phyloP scores from a whole-genome alignment of 2,888 invertebrate genomes.

The Polymixis flavicincta region DNA sequence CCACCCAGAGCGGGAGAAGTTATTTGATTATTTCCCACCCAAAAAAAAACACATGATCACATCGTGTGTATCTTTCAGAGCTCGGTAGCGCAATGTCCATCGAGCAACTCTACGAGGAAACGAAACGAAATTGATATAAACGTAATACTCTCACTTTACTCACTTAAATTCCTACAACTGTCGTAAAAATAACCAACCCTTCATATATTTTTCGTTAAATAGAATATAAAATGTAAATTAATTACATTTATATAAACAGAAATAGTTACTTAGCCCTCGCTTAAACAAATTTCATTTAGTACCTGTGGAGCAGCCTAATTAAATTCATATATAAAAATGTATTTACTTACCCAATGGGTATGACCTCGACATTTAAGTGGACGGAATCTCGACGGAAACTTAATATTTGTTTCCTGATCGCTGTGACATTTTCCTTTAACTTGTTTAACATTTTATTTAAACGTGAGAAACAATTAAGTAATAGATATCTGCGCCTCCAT shows the following conservation, averaged over 20 bases:
- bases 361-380: constrained; percentile 43
- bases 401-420: constrained; percentile 45
- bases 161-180: neutral
- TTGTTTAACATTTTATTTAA: constrained; percentile 23
- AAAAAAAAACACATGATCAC: too few species aligned
- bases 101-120: constrained; percentile 12
- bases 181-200: constrained; percentile 7
- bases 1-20: too few species aligned
- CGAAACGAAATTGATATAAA: constrained; percentile 26
- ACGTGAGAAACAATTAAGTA: neutral
- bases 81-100: neutral
- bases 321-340: constrained; percentile 45
- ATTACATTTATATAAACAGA: constrained; percentile 30
- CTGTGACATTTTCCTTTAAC: constrained; percentile 23
- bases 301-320: constrained; percentile 30
- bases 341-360: constrained; percentile 32
- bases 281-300: constrained; percentile 38
- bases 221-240: constrained; percentile 16
- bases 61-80: neutral
- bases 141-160: constrained; percentile 17
- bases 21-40: too few species aligned
- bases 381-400: constrained; percentile 35
- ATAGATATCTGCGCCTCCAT: neutral
- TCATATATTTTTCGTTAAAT: constrained; percentile 16
- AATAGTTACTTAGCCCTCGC: constrained; percentile 14